These are phyloP conservation scores for Caerostris extrusa DNA, from an alignment of 1,140 invertebrate species.

Conservation along the genomic window DNA sequence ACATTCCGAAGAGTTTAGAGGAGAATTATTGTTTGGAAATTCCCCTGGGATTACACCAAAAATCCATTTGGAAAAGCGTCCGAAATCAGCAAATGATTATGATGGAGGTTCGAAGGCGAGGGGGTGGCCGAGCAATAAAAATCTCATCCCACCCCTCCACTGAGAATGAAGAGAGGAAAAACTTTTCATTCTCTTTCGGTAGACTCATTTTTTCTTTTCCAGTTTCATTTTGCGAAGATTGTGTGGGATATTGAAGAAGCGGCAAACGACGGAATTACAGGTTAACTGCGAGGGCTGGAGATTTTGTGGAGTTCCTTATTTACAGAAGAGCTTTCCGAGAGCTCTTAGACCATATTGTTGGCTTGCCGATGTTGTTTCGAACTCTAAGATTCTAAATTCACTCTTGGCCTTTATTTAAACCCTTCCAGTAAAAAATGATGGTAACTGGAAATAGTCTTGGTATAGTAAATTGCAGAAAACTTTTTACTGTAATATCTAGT, in stretches of 20 bases:
- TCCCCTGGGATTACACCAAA: conserved; percentile 67
- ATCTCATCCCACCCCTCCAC: not conserved
- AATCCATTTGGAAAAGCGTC: conserved; percentile 68
- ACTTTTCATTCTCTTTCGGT: conserved; percentile 44
- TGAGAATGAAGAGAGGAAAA: not conserved
- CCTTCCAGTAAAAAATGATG: no score
- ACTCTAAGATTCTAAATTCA: not conserved
- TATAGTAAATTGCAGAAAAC: no score
- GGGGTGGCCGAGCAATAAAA: conserved; percentile 50
- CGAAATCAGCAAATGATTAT: conserved; percentile 73
- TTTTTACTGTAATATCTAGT: no score
- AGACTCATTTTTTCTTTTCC: not conserved
- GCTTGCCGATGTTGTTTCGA: not conserved
- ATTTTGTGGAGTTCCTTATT: conserved; percentile 5
- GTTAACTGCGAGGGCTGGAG: conserved; percentile 12
- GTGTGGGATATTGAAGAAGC: conserved; percentile 3
- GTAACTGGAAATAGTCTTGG: no score
- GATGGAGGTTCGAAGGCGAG: conserved; percentile 22
- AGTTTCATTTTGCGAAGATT: conserved; percentile 28
- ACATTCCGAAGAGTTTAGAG: conserved; percentile 45
- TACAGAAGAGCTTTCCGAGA: not conserved
- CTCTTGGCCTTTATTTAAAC: not conserved
- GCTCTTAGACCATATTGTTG: not conserved
- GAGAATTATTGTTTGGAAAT: conserved; percentile 73
- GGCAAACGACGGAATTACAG: conserved; percentile 23